Conservation (phyloP, 1,140 invertebrate genomes). For the Euborellia annulipes region DNA sequence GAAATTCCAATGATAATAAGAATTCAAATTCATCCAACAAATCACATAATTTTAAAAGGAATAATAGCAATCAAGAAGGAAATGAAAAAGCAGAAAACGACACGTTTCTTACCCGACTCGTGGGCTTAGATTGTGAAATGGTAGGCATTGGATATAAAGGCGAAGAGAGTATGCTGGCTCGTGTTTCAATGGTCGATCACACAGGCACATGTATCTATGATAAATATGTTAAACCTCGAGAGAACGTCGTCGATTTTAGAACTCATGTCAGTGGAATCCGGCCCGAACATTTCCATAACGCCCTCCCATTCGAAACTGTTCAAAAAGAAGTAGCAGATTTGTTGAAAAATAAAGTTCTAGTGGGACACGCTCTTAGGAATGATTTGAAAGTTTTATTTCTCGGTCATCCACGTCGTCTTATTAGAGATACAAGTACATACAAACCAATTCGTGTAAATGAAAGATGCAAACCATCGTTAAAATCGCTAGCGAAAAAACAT, state of each 20-base stretch:
- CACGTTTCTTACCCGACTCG: too few species aligned
- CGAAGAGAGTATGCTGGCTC: slow-evolving; percentile 63
- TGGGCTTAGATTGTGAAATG: slow-evolving; percentile 98
- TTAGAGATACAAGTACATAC: slow-evolving; percentile 72
- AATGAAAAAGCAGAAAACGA: too few species aligned
- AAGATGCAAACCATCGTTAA: slow-evolving; percentile 62
- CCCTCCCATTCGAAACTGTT: too few species aligned
- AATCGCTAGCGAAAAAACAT: slow-evolving; percentile 54
- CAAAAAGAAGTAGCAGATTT: slow-evolving; percentile 70
- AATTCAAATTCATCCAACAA: too few species aligned
- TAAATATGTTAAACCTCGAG: slow-evolving; percentile 71
- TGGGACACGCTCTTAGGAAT: slow-evolving; percentile 78
- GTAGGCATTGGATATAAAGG: slow-evolving; percentile 71
- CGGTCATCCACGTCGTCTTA: slow-evolving; percentile 56
- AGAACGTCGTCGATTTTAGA: slow-evolving; percentile 65
- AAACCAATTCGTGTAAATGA: slow-evolving; percentile 52
- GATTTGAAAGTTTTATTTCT: slow-evolving; percentile 73
- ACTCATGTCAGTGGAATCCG: slow-evolving; percentile 82
- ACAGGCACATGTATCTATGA: slow-evolving; percentile 77
- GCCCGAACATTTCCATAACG: slow-evolving; percentile 50
- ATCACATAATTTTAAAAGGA: too few species aligned
- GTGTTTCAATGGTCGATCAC: slow-evolving; percentile 84
- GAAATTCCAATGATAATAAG: too few species aligned
- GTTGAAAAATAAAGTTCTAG: slow-evolving; percentile 54
- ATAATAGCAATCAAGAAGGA: too few species aligned